Evolutionary conservation across 37 sponge, comb jelly and placozoan species (phyloP).

Genomic region (Lycopodina hypogea): DNA sequence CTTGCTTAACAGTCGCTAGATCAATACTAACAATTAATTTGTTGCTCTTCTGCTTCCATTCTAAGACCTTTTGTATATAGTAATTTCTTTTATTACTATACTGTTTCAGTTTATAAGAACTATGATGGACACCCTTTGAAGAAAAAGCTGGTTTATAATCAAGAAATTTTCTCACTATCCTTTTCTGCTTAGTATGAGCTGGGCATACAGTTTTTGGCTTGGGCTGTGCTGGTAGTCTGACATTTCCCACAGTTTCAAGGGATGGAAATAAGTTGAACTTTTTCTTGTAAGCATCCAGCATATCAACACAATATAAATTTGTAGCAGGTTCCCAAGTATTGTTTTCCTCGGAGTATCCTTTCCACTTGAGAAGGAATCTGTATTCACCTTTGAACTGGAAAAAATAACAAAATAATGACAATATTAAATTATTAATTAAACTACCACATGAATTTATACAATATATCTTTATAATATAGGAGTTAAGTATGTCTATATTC

Average conservation of each 20-base stretch:
- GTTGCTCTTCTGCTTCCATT: neutral
- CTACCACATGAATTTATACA: neutral
- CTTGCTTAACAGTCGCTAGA: neutral
- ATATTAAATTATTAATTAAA: no score
- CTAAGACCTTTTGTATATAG: neutral
- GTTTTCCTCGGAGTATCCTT: conserved; percentile 36
- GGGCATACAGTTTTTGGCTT: no score
- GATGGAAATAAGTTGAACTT: neutral
- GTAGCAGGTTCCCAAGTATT: conserved; percentile 25
- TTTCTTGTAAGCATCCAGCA: conserved; percentile 11
- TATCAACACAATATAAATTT: conserved; percentile 12
- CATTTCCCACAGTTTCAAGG: neutral
- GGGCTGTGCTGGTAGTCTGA: neutral
- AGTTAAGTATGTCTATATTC: no score
- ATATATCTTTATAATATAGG: no score
- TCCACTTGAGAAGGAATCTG: conserved; percentile 25
- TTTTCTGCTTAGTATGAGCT: no score
- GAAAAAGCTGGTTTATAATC: no score
- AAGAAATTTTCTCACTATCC: no score
- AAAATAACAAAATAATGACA: neutral
- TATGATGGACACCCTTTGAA: no score
- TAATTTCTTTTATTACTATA: no score
- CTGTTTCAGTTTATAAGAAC: no score
- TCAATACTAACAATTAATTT: neutral
- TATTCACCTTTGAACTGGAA: neutral